Base-by-base conservation (phyloP, 1,140 invertebrate genomes). In the Cydia splendana region DNA sequence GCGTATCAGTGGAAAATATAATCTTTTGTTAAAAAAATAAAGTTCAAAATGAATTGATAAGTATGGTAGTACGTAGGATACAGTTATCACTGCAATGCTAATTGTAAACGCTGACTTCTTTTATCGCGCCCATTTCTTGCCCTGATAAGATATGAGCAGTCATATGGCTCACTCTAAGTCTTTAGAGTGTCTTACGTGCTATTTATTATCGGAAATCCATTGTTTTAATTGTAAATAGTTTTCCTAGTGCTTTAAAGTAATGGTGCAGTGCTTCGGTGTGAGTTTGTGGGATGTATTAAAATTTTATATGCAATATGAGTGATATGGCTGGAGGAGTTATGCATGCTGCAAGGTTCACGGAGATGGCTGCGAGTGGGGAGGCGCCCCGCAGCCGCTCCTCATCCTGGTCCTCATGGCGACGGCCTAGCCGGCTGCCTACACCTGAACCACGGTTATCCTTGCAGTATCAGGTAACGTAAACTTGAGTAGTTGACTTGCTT, bases 81-180 rank as follows among this genome's bases (percentile, higher is more conserved):
- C 38, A 89, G 38, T 42, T 92, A 92, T 89, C 88, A 86, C 78
- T 74, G 78, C 75, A 79, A 81, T 85, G 88, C 82, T 92, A 92
- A 91, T 92, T 92, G 86, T 86, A 83, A 76, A 82, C 80, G 86
- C 80, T 87, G 80, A 84, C 80, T 84, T 85, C 84, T 86, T 85
- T 90, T 92, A 92, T 91, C 90, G 83, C 77, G 80, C 82, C 81
- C 81, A 86, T 88, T 89, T 85, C 87, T 87, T 86, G 75, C 30
- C 42, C 74, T 78, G 90, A 91, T 91, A 91, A 91, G 90, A 92
- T 92, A 88, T 89, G 51, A 81, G n/a, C 80, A 85, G 88, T 92
- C 89, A 92, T 92, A 91, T 89, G 90, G 84, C 79, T 78, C 74
- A 80, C 73, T 65, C 76, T 80, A 80, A 85, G 87, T 86, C 86